These are phyloP conservation scores for Echinops telfairi DNA, from an alignment of 2,113 vertebrate genomes.

Conservation along the genomic window DNA sequence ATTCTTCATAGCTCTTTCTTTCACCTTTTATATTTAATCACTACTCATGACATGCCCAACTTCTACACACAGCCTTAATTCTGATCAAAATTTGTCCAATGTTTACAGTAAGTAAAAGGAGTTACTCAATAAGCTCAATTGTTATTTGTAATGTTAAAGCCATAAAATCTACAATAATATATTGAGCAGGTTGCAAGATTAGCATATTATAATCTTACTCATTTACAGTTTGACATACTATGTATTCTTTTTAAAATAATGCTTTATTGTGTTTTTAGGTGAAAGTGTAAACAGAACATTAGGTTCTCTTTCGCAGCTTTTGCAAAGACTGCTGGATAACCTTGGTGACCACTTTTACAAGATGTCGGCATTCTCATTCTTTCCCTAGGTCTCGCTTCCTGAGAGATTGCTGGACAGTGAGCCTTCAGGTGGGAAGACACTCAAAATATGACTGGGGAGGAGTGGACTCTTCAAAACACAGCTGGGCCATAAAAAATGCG, in stretches of 20 bases:
- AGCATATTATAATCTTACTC: neutral
- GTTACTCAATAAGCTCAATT: neutral
- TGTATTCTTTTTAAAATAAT: neutral
- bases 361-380: neutral
- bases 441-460: too few relatives aligned
- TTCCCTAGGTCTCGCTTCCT: neutral
- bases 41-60: neutral
- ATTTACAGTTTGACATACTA: neutral
- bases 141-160: slow-evolving; percentile 12
- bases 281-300: neutral
- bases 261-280: neutral
- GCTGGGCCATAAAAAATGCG: too few relatives aligned
- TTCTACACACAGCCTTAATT: slow-evolving; percentile 37
- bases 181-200: neutral
- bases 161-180: neutral
- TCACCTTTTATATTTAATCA: slow-evolving; percentile 27
- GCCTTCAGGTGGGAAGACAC: too few relatives aligned
- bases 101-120: neutral
- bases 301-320: neutral
- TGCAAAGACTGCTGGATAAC: neutral
- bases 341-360: neutral
- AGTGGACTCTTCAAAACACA: too few relatives aligned
- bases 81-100: slow-evolving; percentile 4
- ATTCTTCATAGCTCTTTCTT: slow-evolving; percentile 12
- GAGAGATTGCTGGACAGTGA: too few relatives aligned